A percentile compares a stretch with the other conserved stretches of the same genome.
These are phyloP conservation scores for Diplazon laetatorius DNA, from an alignment of 2,888 invertebrate species.

Conservation along the genomic window DNA sequence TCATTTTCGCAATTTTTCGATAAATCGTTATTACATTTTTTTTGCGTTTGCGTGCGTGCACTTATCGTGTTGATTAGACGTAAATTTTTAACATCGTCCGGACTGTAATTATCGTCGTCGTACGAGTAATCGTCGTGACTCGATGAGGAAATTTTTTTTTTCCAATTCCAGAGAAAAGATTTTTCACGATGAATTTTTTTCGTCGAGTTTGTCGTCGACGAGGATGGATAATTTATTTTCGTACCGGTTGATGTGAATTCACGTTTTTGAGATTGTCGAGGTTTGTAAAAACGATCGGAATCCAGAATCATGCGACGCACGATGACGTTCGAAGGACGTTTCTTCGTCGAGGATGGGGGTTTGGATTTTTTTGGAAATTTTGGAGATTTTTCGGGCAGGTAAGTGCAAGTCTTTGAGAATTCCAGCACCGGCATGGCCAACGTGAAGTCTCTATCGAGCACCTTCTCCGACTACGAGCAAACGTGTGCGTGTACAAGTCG, in stretches of 20 bases:
- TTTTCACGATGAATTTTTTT: constrained; percentile 57
- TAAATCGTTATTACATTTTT: constrained; percentile 48
- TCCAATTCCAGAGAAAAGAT: constrained; percentile 71
- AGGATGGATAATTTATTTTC: constrained; percentile 76
- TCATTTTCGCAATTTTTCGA: constrained; percentile 54
- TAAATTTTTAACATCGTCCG: constrained; percentile 51
- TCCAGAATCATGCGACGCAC: constrained; percentile 81
- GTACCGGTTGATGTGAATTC: constrained; percentile 81
- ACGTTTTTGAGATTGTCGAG: constrained; percentile 77
- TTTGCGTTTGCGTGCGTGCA: constrained; percentile 50
- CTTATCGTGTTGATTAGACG: constrained; percentile 64
- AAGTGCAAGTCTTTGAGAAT: constrained; percentile 57
- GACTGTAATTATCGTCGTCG: constrained; percentile 28
- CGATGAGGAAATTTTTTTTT: constrained; percentile 45
- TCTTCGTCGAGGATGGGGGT: constrained; percentile 55
- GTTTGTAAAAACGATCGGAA: constrained; percentile 82
- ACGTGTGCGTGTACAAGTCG: constrained; percentile 58
- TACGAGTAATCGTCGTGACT: constrained; percentile 25
- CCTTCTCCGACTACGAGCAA: constrained; percentile 66
- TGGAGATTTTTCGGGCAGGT: constrained; percentile 51
- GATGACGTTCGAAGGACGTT: constrained; percentile 69
- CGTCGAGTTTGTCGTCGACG: constrained; percentile 59
- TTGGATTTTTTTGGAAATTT: constrained; percentile 43
- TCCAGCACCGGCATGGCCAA: constrained; percentile 68
- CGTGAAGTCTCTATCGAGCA: constrained; percentile 65